phyloP scores from a whole-genome alignment of 2,113 vertebrate genomes.

The Litocranius walleri region DNA sequence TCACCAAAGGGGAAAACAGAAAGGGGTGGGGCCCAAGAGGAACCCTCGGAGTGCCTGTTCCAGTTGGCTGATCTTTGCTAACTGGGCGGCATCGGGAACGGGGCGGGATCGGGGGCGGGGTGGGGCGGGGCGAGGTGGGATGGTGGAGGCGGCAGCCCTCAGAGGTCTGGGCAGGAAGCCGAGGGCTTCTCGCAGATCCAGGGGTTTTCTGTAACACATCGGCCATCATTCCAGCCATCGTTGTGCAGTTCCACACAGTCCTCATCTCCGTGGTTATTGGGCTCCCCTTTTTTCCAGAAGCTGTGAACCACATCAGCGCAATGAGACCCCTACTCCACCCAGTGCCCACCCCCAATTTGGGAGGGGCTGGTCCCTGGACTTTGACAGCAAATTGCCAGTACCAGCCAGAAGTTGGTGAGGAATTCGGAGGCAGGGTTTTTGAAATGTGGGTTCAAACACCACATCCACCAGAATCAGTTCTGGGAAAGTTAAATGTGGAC shows the following conservation, averaged over 20 bases:
- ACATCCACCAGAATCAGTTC: neutral
- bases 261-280: slow-evolving; percentile 24
- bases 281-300: slow-evolving; percentile 57
- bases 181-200: neutral
- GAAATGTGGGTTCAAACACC: neutral
- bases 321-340: neutral
- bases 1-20: neutral
- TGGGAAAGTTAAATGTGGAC: neutral
- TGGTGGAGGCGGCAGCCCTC: neutral
- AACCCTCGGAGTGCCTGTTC: neutral
- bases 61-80: too few relatives aligned
- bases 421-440: neutral
- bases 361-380: neutral
- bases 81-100: accelerated
- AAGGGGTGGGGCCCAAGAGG: neutral
- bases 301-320: neutral
- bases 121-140: neutral
- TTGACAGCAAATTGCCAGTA: neutral
- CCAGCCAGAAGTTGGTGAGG: neutral
- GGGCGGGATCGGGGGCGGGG: neutral
- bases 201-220: neutral
- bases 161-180: neutral
- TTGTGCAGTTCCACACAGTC: neutral
- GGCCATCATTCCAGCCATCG: slow-evolving; percentile 15
- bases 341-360: neutral